Percentiles rank a stretch among this genome's conserved stretches.
Evolutionary conservation across 2,888 invertebrate genomes (phyloP).

Genomic region (Eretmocerus hayati): DNA sequence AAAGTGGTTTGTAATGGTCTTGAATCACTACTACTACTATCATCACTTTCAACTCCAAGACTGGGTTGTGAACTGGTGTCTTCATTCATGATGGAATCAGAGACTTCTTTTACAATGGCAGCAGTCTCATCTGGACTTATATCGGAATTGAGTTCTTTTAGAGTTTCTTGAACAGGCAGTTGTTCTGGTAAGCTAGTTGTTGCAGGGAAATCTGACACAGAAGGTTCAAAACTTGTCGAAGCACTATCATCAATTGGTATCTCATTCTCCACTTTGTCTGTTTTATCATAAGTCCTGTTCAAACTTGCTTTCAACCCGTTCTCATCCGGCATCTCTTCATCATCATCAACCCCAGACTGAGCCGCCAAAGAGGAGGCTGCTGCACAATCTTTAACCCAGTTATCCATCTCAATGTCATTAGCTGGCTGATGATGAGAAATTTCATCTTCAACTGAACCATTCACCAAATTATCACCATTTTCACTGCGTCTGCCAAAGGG

Average conservation of each 20-base stretch:
- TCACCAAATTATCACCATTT: slow-evolving; percentile 44
- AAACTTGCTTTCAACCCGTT: slow-evolving; percentile 27
- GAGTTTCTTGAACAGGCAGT: slow-evolving; percentile 7
- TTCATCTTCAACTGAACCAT: slow-evolving; percentile 41
- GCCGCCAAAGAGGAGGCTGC: slow-evolving; percentile 30
- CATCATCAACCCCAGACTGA: slow-evolving; percentile 27
- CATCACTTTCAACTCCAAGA: slow-evolving; percentile 38
- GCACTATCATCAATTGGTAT: slow-evolving; percentile 55
- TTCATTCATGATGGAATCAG: slow-evolving; percentile 43
- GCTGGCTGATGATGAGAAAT: slow-evolving; percentile 26
- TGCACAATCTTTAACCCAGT: slow-evolving; percentile 42
- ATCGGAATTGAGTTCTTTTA: slow-evolving; percentile 12
- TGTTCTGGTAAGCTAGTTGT: slow-evolving; percentile 2
- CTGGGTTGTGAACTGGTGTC: slow-evolving; percentile 44
- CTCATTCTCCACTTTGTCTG: slow-evolving; percentile 46
- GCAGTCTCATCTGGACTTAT: slow-evolving; percentile 10
- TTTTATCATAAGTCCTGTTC: slow-evolving; percentile 22
- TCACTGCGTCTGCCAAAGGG: slow-evolving; percentile 39
- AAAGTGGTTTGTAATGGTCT: slow-evolving; percentile 40
- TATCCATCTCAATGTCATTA: slow-evolving; percentile 42
- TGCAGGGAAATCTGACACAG: slow-evolving; percentile 28
- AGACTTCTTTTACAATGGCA: slow-evolving; percentile 32
- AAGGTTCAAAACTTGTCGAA: slow-evolving; percentile 28
- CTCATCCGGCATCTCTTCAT: slow-evolving; percentile 28
- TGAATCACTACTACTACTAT: slow-evolving; percentile 26